phyloP scores from a whole-genome alignment of 2,113 vertebrate genomes.

The Lophotis ruficrista region DNA sequence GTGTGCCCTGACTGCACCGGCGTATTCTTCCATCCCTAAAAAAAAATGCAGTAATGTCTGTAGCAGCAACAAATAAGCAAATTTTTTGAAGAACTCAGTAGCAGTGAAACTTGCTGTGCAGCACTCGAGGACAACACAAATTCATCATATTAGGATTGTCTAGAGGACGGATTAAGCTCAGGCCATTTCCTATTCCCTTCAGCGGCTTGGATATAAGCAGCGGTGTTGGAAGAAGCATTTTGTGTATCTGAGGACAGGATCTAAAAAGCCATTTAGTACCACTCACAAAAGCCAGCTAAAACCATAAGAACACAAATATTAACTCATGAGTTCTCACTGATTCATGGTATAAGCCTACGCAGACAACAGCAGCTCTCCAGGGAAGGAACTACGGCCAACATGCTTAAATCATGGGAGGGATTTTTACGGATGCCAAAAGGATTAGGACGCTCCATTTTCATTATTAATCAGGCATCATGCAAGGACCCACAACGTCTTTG shows the following conservation, averaged over 20 bases:
- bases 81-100: not conserved
- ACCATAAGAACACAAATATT: not conserved
- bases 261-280: conserved; percentile 5
- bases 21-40: not conserved
- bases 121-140: not conserved
- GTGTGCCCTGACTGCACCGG: not conserved
- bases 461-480: not conserved
- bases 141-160: conserved; percentile 23
- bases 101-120: not conserved
- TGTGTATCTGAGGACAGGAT: not conserved
- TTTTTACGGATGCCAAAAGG: not conserved
- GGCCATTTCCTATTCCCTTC: conserved; percentile 7
- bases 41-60: not conserved
- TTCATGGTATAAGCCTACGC: not conserved
- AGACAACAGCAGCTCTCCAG: not conserved
- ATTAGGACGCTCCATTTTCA: not conserved
- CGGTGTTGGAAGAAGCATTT: not conserved
- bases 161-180: not conserved
- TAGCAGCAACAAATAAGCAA: not conserved
- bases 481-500: not conserved
- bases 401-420: not conserved
- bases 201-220: not conserved
- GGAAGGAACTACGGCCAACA: not conserved
- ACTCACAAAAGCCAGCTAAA: not conserved
- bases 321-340: conserved; percentile 14